Base-by-base conservation (phyloP, 2,888 invertebrate genomes). In the Subacronicta megacephala region DNA sequence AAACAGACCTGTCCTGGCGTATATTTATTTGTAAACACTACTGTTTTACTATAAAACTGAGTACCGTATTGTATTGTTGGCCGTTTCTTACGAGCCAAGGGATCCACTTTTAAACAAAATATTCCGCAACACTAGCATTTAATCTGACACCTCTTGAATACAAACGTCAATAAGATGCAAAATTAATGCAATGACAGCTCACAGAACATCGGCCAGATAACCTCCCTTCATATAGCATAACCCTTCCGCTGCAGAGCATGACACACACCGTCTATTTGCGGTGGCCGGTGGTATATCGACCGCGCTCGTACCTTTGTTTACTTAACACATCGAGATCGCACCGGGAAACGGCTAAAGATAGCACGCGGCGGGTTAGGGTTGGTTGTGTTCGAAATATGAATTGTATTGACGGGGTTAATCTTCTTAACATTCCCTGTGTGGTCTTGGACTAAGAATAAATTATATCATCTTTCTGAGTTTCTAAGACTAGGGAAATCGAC, bases 281-380 rank as follows among this genome's bases (percentile, higher is more conserved):
- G 90, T 87, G 79, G 85, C 85, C 83, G 89, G 90, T 86, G 80
- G 85, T 87, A 90, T 92, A 88, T 90, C 90, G 90, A 91, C 92
- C 90, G 90, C 87, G 77, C 70, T 69, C 63, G 52, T 62, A 63
- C 84, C 85, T 84, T 84, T 92, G 92, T 93, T 93, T 92, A 92
- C 90, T 76, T 84, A 83, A 81, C 77, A 84, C 85, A 77, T 85
- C 78, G 80, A 78, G 81, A 80, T 81, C 80, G 74, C 78, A 75
- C 78, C 75, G 75, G 71, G 75, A 75, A 75, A 68, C 76, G 75
- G 80, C 88, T 90, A 89, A 88, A 90, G 81, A 89, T 90, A 90
- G 90, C 78, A 43, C 40, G 44, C 23, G 18, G 38, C 18, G 20
- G 10, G 42, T 29, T 69, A 75, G 77, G 75, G 75, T 64, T 68